These are phyloP conservation scores for Limnephilus rhombicus DNA, from an alignment of 2,888 invertebrate species.

Conservation along the genomic window DNA sequence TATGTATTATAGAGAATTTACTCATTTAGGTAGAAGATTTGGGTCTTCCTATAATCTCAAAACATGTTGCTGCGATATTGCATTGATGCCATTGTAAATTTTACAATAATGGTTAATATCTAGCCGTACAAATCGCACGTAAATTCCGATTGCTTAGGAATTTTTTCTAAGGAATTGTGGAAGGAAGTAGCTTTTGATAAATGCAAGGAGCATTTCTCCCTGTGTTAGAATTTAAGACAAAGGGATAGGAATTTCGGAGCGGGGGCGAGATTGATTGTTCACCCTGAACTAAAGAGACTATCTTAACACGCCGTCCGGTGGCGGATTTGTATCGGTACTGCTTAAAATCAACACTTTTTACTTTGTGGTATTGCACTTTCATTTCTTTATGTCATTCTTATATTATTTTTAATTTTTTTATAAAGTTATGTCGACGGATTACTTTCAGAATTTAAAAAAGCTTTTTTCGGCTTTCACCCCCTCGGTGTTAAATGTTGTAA, in stretches of 20 bases:
- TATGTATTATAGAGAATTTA: background rate
- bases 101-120: background rate
- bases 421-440: background rate
- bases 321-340: background rate
- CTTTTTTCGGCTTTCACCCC: background rate
- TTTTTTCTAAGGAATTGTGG: constrained; percentile 16
- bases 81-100: background rate
- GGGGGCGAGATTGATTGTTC: constrained; percentile 27
- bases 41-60: background rate
- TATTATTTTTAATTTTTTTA: background rate
- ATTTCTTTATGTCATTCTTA: background rate
- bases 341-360: background rate
- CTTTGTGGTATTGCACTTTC: background rate
- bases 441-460: background rate
- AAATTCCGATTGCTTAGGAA: background rate
- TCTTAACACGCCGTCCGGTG: background rate
- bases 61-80: background rate
- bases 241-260: constrained; percentile 7
- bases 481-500: background rate
- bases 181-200: constrained; percentile 5
- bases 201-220: constrained; percentile 12
- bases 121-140: background rate
- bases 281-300: constrained; percentile 4
- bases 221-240: constrained; percentile 24
- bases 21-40: no score